phyloP scores from a whole-genome alignment of 2,797 vertebrate species.

The Aulostomus chinensis region DNA sequence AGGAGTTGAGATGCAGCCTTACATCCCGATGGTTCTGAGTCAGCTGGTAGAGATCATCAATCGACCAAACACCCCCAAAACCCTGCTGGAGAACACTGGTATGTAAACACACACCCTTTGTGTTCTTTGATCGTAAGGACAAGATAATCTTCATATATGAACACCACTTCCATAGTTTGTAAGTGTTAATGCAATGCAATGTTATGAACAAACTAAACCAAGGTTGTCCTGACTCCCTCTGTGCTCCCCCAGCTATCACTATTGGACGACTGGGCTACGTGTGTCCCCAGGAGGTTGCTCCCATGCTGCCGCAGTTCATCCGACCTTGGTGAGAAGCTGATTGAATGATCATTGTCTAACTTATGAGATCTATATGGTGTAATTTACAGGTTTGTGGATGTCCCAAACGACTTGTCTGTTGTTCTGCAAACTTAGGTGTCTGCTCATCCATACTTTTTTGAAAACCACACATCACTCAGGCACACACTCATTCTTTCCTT shows the following conservation, averaged over 20 bases:
- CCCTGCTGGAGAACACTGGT: conserved; percentile 94
- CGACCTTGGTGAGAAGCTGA: conserved; percentile 85
- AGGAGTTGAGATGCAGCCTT: conserved; percentile 96
- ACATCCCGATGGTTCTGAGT: conserved; percentile 90
- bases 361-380: neutral
- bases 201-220: no score
- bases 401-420: no score
- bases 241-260: conserved; percentile 84
- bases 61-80: conserved; percentile 94
- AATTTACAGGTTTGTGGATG: neutral
- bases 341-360: neutral
- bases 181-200: no score
- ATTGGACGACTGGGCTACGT: conserved; percentile 93
- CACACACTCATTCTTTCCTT: no score
- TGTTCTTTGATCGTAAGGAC: no score
- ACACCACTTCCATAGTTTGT: no score
- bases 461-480: no score
- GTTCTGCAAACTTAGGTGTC: no score
- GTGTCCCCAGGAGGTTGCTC: conserved; percentile 93
- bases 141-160: no score
- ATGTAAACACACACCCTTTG: neutral
- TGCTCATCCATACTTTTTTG: no score
- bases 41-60: conserved; percentile 96
- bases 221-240: neutral
- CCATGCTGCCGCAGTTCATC: conserved; percentile 93